Evolutionary conservation across 2,888 invertebrate genomes (phyloP), one percentile per base, ranked within the genome.

Genomic region (Spicauda simplicius): DNA sequence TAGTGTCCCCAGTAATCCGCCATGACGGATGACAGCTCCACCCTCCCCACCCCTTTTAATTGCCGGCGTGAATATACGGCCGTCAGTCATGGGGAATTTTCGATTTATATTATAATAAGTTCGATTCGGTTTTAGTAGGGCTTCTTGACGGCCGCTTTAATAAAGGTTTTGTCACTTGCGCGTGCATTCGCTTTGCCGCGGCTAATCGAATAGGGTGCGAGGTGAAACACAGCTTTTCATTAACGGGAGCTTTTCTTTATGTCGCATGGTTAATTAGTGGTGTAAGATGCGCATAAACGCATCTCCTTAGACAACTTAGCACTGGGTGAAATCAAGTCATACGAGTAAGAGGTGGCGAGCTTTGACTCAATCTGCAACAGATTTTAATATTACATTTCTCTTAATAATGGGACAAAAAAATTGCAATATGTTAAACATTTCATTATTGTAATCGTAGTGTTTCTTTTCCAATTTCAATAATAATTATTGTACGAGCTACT

Each of bases 41-140:
- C 59, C 66, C 66, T 66, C 67, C 65, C 82, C 87, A 89, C 91
- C 91, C 91, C 90, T 90, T 91, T 91, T 92, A 91, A 92, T 91
- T 92, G 92, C 84, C 84, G 70, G 81, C 84, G 82, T 84, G 85
- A 83, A 82, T 83, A 80, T 78, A 80, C 84, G 82, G 76, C 83
- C 83, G 88, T 88, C 88, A 87, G 81, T 87, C 88, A 87, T 80
- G 80, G 78, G 73, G 80, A 81, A 81, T 83, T 89, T 89, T 86
- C 91, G 84, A 91, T 92, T 90, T 91, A 90, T 91, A 92, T 91
- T 91, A 91, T 91, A 91, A 91, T 92, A 86, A 88, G 90, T 86
- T 89, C 80, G 80, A 82, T 80, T 79, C 45, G 52, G 72, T 75
- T 76, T 75, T 65, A 65, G 65, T 72, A 70, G 70, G 68, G 68